Base-by-base conservation (phyloP, 2,797 vertebrate species). In the Orestias chungarensis region DNA sequence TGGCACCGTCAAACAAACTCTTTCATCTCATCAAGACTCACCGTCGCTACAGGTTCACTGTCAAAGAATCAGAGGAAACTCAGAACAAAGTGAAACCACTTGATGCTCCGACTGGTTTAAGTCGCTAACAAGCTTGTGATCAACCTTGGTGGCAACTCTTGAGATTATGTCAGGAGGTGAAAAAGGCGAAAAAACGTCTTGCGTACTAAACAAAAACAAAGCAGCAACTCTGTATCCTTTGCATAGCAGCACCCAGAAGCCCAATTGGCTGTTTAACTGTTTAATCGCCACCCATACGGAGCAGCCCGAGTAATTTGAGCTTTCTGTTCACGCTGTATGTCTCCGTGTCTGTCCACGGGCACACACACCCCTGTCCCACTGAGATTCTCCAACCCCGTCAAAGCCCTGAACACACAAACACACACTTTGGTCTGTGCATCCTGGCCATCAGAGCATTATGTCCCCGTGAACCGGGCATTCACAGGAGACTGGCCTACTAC, bases 191-290 rank as follows among this genome's bases (percentile, higher is more conserved):
- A 71, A 27, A 1, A 27, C 43, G 67, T 9, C 57, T 46, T 66
- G 9, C 18, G 11, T 35, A 38, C 29, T 9, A 14, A 64, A 38
- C 20, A n/a, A 31, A 50, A 78, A 59, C 43, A 49, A 79, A 73
- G 67, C 65, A 43, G 55, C 81, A 85, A 87, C 86, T 82, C 82
- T 78, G 77, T 77, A 74, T 82, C 76, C 84, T 80, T 86, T 83
- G 85, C 86, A 83, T 73, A 76, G 84, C 73, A 89, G 86, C 85
- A 35, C 70, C 88, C 90, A 88, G n/a, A n/a, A n/a, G 93, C 84
- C 86, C 91, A 92, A 88, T 93, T 88, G 91, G 86, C 91, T 90
- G 92, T 90, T 87, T 93, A 93, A 94, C 92, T 93, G 88, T 92
- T 93, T 93, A 91, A 94, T 94, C 92, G 89, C 88, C 90, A 82